Evolutionary conservation across 1,140 invertebrate species (phyloP).

Genomic region (Neodiprion lecontei): DNA sequence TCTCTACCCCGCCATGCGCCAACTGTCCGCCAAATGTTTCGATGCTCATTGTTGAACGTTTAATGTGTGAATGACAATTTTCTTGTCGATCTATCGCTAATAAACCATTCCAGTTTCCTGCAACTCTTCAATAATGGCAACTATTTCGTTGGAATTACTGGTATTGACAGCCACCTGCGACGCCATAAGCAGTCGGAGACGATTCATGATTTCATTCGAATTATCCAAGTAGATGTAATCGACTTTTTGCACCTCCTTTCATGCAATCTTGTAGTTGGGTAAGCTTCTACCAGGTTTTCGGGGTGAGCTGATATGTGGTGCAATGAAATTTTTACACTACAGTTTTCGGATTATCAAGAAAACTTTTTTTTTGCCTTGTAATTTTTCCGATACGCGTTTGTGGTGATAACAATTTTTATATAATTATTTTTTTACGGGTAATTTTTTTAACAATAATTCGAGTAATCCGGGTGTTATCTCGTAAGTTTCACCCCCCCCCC

Average conservation of each 20-base stretch:
- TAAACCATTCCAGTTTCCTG: not conserved
- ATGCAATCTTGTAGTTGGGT: not conserved
- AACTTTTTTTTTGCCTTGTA: not conserved
- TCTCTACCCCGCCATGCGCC: not conserved
- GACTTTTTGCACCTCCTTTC: not conserved
- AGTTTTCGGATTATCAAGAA: not conserved
- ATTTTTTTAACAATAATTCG: not conserved
- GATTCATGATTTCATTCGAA: conserved; percentile 45
- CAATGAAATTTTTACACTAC: conserved; percentile 6
- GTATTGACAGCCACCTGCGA: too few relatives aligned
- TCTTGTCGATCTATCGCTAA: not conserved
- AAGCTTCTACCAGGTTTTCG: not conserved
- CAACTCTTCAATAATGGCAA: too few relatives aligned
- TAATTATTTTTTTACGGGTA: conserved; percentile 15
- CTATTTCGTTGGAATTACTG: too few relatives aligned
- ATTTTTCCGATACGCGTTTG: conserved; percentile 21
- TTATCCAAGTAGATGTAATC: conserved; percentile 48
- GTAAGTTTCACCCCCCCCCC: too few relatives aligned
- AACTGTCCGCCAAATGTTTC: conserved; percentile 27
- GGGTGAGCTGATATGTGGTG: not conserved
- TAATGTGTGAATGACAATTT: not conserved
- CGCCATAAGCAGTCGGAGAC: too few relatives aligned
- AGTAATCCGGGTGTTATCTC: too few relatives aligned
- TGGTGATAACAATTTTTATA: not conserved
- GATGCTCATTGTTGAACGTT: conserved; percentile 13